These are phyloP conservation scores for Scaptomyza montana DNA, from an alignment of 1,140 invertebrate genomes.

Conservation along the genomic window DNA sequence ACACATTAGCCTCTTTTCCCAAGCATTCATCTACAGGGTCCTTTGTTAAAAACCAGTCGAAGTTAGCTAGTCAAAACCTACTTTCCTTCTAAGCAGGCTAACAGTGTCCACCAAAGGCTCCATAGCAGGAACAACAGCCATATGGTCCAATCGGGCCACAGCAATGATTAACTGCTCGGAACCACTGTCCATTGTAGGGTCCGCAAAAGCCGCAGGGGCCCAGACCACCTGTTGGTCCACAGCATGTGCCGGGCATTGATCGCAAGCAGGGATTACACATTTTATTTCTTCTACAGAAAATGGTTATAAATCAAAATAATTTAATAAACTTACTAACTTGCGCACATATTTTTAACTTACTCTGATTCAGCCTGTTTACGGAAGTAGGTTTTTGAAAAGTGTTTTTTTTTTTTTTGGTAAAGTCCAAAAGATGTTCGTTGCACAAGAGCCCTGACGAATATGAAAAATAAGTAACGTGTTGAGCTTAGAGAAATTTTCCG, in stretches of 20 bases:
- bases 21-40: neutral
- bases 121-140: constrained; percentile 66
- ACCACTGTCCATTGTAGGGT: constrained; percentile 71
- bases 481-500: neutral
- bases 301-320: no score
- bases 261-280: constrained; percentile 69
- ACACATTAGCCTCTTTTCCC: neutral
- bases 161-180: constrained; percentile 61
- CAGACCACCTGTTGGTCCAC: constrained; percentile 65
- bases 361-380: constrained; percentile 65
- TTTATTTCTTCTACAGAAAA: neutral
- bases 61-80: constrained; percentile 41
- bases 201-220: constrained; percentile 67
- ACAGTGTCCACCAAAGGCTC: constrained; percentile 61
- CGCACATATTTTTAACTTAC: constrained; percentile 28
- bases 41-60: constrained; percentile 1
- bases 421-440: constrained; percentile 43
- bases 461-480: constrained; percentile 7
- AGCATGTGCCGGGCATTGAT: constrained; percentile 69
- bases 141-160: constrained; percentile 70
- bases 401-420: constrained; percentile 1
- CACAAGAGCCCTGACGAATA: constrained; percentile 39
- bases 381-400: constrained; percentile 56
- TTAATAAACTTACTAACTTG: no score
- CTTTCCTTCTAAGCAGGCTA: constrained; percentile 68